Conservation (phyloP, 2,888 invertebrate genomes). For the Callyntrura guangdongensis region DNA sequence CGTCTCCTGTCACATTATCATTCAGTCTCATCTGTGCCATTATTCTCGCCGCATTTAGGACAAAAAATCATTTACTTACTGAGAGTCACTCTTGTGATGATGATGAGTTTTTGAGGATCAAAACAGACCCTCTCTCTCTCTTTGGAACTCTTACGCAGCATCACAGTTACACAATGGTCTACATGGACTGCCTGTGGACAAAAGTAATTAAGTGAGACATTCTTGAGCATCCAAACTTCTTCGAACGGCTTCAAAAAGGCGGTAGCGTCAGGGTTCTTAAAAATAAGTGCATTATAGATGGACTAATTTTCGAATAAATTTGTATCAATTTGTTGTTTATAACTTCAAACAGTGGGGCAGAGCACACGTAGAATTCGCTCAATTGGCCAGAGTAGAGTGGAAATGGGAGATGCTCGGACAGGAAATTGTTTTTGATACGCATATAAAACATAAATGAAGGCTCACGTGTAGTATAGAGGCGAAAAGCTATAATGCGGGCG, state of each 20-base stretch:
- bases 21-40: not conserved
- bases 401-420: slow-evolving; percentile 27
- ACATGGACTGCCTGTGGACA: not conserved
- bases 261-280: not conserved
- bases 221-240: not conserved
- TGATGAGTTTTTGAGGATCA: slow-evolving; percentile 15
- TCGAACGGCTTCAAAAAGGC: not conserved
- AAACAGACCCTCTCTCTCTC: not conserved
- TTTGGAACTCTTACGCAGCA: not conserved
- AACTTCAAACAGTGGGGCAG: not conserved
- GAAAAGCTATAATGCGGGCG: not conserved
- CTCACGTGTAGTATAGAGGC: not conserved
- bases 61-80: not conserved
- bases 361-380: not conserved
- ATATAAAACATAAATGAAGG: slow-evolving; percentile 44
- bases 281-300: not conserved
- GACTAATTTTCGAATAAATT: slow-evolving; percentile 32
- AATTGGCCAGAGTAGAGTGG: slow-evolving; percentile 30
- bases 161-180: not conserved
- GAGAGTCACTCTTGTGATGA: not conserved
- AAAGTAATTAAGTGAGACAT: slow-evolving; percentile 5
- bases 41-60: not conserved
- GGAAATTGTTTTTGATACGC: slow-evolving; percentile 52
- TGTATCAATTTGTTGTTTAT: slow-evolving; percentile 31
- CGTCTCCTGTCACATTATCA: slow-evolving; percentile 47